Evolutionary conservation across 2,888 invertebrate species (phyloP).

Genomic region (Tineola bisselliella): DNA sequence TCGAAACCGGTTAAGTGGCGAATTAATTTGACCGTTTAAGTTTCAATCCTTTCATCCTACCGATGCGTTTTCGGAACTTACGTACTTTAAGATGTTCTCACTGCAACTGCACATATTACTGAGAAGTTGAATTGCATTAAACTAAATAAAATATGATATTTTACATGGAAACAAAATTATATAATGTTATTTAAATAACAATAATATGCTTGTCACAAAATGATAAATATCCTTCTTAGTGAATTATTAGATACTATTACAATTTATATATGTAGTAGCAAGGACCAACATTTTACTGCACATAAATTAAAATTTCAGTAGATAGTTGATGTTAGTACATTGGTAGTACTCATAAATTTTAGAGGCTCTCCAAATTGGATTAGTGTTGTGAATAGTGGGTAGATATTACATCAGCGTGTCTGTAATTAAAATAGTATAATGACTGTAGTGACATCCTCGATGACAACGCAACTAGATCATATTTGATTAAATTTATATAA

Average conservation of each 20-base stretch:
- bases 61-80: constrained; percentile 3
- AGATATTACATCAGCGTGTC: background rate
- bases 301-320: no score
- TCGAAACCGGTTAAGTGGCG: background rate
- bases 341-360: background rate
- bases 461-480: background rate
- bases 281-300: no score
- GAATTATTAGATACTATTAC: no score
- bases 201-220: background rate
- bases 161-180: background rate
- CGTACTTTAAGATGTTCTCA: background rate
- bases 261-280: no score
- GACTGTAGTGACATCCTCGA: background rate
- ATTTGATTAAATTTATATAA: background rate
- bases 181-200: background rate
- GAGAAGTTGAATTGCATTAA: background rate
- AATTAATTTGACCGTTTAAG: constrained; percentile 4
- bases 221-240: no score
- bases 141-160: background rate
- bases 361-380: background rate
- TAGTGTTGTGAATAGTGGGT: background rate
- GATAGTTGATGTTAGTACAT: no score
- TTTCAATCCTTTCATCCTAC: background rate
- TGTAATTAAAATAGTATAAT: constrained; percentile 8
- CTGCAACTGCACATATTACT: background rate